phyloP scores from a whole-genome alignment of 2,113 vertebrate species.

The Scartelaos histophorus region DNA sequence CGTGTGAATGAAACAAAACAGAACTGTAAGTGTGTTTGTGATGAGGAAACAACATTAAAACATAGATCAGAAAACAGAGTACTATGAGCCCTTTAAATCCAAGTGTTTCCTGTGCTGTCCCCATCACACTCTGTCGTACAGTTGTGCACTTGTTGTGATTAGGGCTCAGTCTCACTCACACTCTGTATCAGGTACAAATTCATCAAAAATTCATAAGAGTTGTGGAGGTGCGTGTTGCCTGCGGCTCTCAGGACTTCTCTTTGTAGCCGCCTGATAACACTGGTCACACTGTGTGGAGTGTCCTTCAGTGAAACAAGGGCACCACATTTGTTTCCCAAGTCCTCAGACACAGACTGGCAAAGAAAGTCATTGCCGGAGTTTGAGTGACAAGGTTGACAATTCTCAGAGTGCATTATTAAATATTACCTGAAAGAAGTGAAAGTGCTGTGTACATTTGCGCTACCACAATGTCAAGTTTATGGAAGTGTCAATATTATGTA shows the following conservation, averaged over 20 bases:
- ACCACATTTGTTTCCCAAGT: constrained; percentile 56
- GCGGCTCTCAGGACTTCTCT: constrained; percentile 72
- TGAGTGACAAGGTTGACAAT: constrained; percentile 72
- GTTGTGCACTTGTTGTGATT: constrained; percentile 21
- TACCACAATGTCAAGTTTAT: constrained; percentile 27
- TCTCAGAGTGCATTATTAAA: constrained; percentile 66
- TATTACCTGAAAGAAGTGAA: constrained; percentile 48
- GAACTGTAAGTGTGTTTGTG: too few species aligned
- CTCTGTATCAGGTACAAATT: constrained; percentile 56
- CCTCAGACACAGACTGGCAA: constrained; percentile 31
- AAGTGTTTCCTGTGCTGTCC: neutral
- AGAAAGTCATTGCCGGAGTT: constrained; percentile 47
- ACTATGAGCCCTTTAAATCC: too few species aligned
- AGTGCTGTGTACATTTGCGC: constrained; percentile 47
- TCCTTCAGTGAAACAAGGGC: constrained; percentile 70
- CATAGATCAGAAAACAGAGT: too few species aligned
- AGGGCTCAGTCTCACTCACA: constrained; percentile 38
- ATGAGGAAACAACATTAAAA: too few species aligned
- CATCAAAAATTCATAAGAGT: constrained; percentile 72
- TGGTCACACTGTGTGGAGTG: constrained; percentile 65
- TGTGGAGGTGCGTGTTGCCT: constrained; percentile 60
- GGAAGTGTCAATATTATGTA: constrained; percentile 23
- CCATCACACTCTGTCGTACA: neutral
- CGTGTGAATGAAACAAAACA: too few species aligned
- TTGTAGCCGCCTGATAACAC: constrained; percentile 68